Conservation (phyloP, 2,797 vertebrate genomes). For the Podarcis lilfordi region DNA sequence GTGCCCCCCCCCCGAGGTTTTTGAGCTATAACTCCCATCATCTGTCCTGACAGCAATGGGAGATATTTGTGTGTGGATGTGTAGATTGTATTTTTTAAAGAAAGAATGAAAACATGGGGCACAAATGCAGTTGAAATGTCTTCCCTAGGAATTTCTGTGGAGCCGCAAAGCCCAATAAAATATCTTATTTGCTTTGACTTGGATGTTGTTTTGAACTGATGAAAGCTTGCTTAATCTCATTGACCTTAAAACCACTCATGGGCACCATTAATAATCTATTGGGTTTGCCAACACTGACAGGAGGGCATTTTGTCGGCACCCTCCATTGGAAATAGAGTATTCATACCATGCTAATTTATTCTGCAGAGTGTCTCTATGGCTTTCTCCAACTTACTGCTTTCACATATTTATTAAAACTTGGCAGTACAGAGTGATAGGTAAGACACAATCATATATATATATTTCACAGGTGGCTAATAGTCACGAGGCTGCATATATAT, state of each 20-base stretch:
- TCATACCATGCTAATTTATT: slow-evolving; percentile 38
- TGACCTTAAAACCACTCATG: slow-evolving; percentile 43
- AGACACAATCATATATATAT: slow-evolving; percentile 18
- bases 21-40: no score
- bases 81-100: neutral
- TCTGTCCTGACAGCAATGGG: neutral
- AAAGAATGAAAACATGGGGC: neutral
- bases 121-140: neutral
- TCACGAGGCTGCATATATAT: neutral
- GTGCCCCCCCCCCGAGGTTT: no score
- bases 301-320: neutral
- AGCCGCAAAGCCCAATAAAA: neutral
- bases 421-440: neutral
- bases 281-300: slow-evolving; percentile 9
- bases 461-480: slow-evolving; percentile 14
- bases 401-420: slow-evolving; percentile 47
- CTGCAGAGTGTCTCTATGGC: slow-evolving; percentile 27
- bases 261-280: slow-evolving; percentile 22
- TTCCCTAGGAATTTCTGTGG: neutral
- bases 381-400: slow-evolving; percentile 29
- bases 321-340: slow-evolving; percentile 19
- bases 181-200: slow-evolving; percentile 17
- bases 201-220: slow-evolving; percentile 11
- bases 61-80: neutral
- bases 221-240: slow-evolving; percentile 34